These are phyloP conservation scores for Diorhabda sublineata DNA, from an alignment of 1,140 invertebrate species.

Conservation along the genomic window DNA sequence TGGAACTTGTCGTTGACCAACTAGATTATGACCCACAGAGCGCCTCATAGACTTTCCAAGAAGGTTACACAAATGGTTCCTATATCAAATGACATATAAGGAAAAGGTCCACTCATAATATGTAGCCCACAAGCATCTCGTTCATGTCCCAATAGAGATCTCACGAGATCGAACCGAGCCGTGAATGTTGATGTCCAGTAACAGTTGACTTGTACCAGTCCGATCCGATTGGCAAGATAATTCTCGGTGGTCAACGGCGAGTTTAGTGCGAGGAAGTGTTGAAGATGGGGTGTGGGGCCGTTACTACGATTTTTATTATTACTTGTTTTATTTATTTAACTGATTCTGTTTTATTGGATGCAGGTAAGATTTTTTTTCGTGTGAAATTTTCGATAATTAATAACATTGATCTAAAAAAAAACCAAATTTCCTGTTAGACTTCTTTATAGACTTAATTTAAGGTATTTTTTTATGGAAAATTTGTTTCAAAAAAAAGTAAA, in stretches of 20 bases:
- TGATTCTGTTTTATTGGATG: slow-evolving; percentile 26
- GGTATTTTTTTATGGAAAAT: background rate
- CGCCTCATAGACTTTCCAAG: slow-evolving; percentile 1
- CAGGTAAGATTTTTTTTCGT: slow-evolving; percentile 19
- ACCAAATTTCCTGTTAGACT: background rate
- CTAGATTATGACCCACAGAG: background rate
- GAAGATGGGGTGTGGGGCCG: slow-evolving; percentile 22
- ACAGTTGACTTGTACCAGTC: background rate
- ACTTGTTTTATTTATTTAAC: slow-evolving; percentile 19
- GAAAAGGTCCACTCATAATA: slow-evolving; percentile 28
- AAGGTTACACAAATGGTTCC: slow-evolving; percentile 2
- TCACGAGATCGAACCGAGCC: slow-evolving; percentile 11
- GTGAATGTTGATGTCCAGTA: slow-evolving; percentile 13
- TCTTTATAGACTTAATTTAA: background rate
- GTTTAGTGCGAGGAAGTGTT: background rate
- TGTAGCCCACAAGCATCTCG: slow-evolving; percentile 25
- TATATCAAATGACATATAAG: slow-evolving; percentile 28
- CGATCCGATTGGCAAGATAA: background rate
- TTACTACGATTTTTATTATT: slow-evolving; percentile 17
- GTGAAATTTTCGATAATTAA: slow-evolving; percentile 16
- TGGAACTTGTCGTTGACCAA: background rate
- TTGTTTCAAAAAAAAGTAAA: background rate
- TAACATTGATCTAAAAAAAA: background rate
- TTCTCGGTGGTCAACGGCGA: background rate
- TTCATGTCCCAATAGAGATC: slow-evolving; percentile 24